Base-by-base conservation (phyloP, 2,797 vertebrate genomes). In the Echeneis naucrates region DNA sequence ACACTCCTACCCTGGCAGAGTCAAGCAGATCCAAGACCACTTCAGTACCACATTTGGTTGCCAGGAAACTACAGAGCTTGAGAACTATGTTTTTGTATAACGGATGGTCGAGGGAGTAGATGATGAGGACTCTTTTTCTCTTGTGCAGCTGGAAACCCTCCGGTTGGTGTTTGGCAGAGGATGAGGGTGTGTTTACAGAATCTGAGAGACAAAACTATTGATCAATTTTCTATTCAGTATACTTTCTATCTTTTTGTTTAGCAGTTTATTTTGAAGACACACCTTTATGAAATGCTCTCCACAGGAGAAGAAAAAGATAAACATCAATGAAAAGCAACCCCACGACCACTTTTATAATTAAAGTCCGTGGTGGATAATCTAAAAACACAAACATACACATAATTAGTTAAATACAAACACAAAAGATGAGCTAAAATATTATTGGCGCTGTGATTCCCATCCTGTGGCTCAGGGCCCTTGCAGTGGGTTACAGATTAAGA, bases 81-180 rank as follows among this genome's bases (percentile, higher is more conserved):
- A 99, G 91, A 68, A 99, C 91, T 38, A 97, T 89, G 0, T 96
- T 94, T 82, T 94, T 95, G 3, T 98, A 99, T 47, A 96, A 86
- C 12, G 91, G 92, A 67, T 98, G 97, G 78, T 99, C 98, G 0
- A 95, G 94, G 0, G 98, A 99, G 88, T 99, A 98, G 75, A 99
- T 91, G 4, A 99, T 78, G 89, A 98, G 95, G 40, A 99, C 92
- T 78, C 94, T 95, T 68, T 67, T 94, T 55, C 82, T 88, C 53
- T 71, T 61, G 48, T 54, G 71, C 38, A 81, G 8, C 37, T 83
- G 75, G 38, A 76, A 63, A 24, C 47, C 9, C n/a, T 68, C 35
- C 5, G 60, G 38, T 42, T 82, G 77, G 19, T 77, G 61, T 27
- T 48, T 69, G 17, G 51, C 51, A 44, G 53, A 42, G 16, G 75